A percentile compares a stretch with the other conserved stretches of the same genome.
Evolutionary conservation across 2,888 invertebrate genomes (phyloP).

Genomic region (Polydrusus tereticollis): DNA sequence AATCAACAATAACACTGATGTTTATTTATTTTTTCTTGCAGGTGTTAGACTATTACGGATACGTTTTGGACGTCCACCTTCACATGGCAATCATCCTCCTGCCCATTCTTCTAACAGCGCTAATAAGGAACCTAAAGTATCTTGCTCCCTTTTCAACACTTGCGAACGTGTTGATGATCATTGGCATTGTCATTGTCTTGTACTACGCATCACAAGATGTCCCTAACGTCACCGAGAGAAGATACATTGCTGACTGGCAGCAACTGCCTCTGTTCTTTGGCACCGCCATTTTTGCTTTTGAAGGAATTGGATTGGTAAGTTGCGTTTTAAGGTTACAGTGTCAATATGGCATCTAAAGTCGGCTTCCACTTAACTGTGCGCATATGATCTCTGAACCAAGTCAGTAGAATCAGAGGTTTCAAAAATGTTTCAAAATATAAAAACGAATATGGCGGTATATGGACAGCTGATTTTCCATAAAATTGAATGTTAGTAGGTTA

Average conservation of each 20-base stretch:
- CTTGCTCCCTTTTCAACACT: slow-evolving; percentile 83
- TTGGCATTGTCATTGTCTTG: slow-evolving; percentile 83
- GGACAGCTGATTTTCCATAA: too few species aligned
- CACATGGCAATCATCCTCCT: slow-evolving; percentile 82
- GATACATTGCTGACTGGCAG: slow-evolving; percentile 73
- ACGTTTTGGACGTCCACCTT: slow-evolving; percentile 74
- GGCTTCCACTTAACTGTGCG: too few species aligned
- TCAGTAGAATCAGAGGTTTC: too few species aligned
- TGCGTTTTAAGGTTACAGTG: neutral
- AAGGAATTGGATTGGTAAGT: slow-evolving; percentile 91
- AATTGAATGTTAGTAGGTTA: too few species aligned
- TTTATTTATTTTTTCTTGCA: slow-evolving; percentile 62
- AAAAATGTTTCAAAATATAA: too few species aligned
- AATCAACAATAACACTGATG: neutral
- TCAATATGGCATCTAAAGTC: too few species aligned
- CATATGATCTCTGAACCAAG: too few species aligned
- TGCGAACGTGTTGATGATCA: slow-evolving; percentile 82
- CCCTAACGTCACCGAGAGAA: slow-evolving; percentile 73
- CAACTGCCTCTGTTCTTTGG: slow-evolving; percentile 91
- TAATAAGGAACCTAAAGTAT: slow-evolving; percentile 82
- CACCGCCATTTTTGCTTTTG: slow-evolving; percentile 96
- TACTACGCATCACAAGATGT: slow-evolving; percentile 82
- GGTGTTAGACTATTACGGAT: slow-evolving; percentile 77
- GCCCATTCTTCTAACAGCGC: slow-evolving; percentile 80
- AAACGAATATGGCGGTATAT: too few species aligned